These are phyloP conservation scores for Aleiodes leptofemur DNA, from an alignment of 2,888 invertebrate species.

Conservation along the genomic window DNA sequence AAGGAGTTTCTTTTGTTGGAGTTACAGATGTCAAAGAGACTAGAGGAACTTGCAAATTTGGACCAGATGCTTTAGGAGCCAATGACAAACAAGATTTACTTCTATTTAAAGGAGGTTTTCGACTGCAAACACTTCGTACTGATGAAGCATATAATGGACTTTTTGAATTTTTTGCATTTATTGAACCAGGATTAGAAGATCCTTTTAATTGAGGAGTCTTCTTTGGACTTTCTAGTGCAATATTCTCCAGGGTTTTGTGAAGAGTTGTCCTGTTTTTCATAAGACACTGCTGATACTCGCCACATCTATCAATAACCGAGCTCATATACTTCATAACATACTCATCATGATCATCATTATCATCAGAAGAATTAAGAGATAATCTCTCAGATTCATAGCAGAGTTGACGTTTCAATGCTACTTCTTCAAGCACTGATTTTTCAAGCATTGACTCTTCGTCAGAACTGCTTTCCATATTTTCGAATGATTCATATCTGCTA, in stretches of 20 bases:
- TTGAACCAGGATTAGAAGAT: too few species aligned
- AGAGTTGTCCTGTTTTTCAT: not conserved
- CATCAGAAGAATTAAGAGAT: conserved; percentile 51
- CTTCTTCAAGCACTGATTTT: conserved; percentile 61
- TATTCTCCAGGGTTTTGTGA: not conserved
- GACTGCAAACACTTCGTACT: not conserved
- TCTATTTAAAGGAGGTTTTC: too few species aligned
- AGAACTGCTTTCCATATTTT: conserved; percentile 34
- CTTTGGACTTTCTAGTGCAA: not conserved
- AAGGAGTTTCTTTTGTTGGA: not conserved
- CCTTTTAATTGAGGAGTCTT: not conserved
- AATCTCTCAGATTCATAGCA: conserved; percentile 68
- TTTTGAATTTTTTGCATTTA: too few species aligned
- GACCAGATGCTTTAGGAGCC: not conserved
- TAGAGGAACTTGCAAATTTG: too few species aligned
- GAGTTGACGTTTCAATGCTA: conserved; percentile 65
- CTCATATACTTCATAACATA: conserved; percentile 17
- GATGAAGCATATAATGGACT: too few species aligned
- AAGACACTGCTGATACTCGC: conserved; percentile 6
- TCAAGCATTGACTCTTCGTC: conserved; percentile 22
- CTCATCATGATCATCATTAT: conserved; percentile 48
- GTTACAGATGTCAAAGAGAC: not conserved
- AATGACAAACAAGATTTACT: not conserved
- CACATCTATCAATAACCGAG: not conserved
- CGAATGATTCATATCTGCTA: conserved; percentile 40